phyloP scores from a whole-genome alignment of 2,888 invertebrate genomes.

The Prosapia bicincta region DNA sequence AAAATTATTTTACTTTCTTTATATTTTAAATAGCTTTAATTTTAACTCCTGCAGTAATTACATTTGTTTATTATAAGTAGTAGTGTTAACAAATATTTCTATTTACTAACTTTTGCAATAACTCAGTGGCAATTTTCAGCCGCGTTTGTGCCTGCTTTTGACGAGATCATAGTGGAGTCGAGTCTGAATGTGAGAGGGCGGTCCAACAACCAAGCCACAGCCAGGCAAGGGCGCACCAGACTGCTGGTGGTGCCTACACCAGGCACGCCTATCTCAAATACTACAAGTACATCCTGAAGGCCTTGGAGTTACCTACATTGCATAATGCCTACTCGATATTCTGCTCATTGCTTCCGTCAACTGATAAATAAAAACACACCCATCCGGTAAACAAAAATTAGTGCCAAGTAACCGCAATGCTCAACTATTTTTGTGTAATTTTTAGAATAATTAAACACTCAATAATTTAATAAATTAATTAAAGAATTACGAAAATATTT shows the following conservation, averaged over 20 bases:
- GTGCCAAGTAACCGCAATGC: not conserved
- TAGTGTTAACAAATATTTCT: too few species aligned
- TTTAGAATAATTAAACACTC: too few species aligned
- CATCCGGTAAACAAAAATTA: not conserved
- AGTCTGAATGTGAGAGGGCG: constrained; percentile 39
- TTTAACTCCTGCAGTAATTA: too few species aligned
- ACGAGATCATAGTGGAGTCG: constrained; percentile 48
- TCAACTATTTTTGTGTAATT: not conserved
- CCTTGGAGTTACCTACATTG: not conserved
- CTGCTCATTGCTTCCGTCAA: not conserved
- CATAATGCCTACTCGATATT: not conserved
- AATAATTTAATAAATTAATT: too few species aligned
- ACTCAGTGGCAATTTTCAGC: too few species aligned
- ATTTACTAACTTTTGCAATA: too few species aligned
- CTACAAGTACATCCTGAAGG: not conserved
- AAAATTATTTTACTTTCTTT: too few species aligned
- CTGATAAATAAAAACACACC: not conserved
- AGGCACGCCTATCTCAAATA: constrained; percentile 15
- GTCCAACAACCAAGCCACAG: constrained; percentile 30
- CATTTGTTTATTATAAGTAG: too few species aligned
- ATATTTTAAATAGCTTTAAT: too few species aligned
- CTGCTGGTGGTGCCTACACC: constrained; percentile 31
- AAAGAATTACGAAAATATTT: too few species aligned
- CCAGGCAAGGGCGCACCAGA: constrained; percentile 35
- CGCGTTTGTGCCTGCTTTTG: constrained; percentile 43